These are phyloP conservation scores for Pseudomugil tenellus DNA, from an alignment of 2,797 vertebrate species.

Conservation along the genomic window DNA sequence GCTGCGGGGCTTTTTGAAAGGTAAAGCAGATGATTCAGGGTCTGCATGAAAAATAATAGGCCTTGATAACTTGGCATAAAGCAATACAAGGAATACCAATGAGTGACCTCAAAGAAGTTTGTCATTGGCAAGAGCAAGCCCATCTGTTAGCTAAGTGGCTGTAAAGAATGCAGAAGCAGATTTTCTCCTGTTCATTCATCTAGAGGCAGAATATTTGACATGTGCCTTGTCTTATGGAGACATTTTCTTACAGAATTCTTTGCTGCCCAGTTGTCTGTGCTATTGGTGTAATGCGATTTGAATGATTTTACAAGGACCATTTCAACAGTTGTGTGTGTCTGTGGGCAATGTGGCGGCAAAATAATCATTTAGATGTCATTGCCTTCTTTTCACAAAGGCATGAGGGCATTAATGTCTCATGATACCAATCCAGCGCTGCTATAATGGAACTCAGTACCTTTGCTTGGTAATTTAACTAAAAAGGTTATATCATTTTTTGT, in stretches of 20 bases:
- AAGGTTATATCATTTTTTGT: conserved; percentile 38
- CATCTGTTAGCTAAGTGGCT: conserved; percentile 60
- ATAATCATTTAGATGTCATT: conserved; percentile 68
- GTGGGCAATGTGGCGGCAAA: conserved; percentile 63
- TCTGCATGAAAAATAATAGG: conserved; percentile 39
- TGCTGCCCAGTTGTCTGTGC: conserved; percentile 31
- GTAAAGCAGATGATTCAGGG: conserved; percentile 41
- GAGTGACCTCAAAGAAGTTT: conserved; percentile 61
- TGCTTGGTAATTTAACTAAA: conserved; percentile 35
- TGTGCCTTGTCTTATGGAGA: conserved; percentile 21
- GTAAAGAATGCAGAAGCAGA: conserved; percentile 37
- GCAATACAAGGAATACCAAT: conserved; percentile 66
- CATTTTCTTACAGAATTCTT: conserved; percentile 39
- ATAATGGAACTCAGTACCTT: conserved; percentile 32
- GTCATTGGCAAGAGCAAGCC: conserved; percentile 54
- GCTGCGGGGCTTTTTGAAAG: conserved; percentile 40
- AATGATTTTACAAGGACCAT: conserved; percentile 44
- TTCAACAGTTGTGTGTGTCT: conserved; percentile 30
- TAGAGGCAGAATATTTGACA: conserved; percentile 39
- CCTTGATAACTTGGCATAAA: conserved; percentile 46
- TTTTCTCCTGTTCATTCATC: conserved; percentile 36
- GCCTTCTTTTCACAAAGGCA: conserved; percentile 37
- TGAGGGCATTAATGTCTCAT: conserved; percentile 55
- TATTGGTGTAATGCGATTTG: conserved; percentile 45
- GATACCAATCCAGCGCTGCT: conserved; percentile 37